Evolutionary conservation across 2,888 invertebrate species (phyloP), one percentile per base, ranked within the genome.

Genomic region (Pristionchus maxplancki): DNA sequence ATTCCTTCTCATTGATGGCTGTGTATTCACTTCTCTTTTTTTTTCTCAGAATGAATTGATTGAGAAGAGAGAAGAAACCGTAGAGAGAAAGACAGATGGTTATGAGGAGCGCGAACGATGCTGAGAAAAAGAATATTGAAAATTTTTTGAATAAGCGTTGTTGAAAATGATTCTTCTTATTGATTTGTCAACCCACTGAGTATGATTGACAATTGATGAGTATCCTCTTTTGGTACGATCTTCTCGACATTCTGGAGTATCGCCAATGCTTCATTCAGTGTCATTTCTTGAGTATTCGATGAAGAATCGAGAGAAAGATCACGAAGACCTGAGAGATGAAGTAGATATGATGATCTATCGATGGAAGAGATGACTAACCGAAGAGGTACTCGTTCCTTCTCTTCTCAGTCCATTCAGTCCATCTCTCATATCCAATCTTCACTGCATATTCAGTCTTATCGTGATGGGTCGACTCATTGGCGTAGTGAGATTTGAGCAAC

Each of bases 361-460:
- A n/a, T n/a, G n/a, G 11, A 40, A 20, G 31, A 24, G 13, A 50
- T 31, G 3, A 28, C 9, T 48, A 48, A 50, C 84, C 84, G 24
- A 84, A 9, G 2, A 84, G 37, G 37, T 58, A 62, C 34, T 62
- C n/a, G 11, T 15, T 34, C 62, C 84, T 84, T 40, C 84, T 53
- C 40, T 24, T 28, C 44, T 84, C 40, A 31, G 50, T 84, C 84
- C 84, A 84, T 44, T 84, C 84, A 24, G 84, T 84, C 84, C 84
- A 84, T 84, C 53, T 58, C 24, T 62, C 62, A 40, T 84, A 84
- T 58, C 84, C 84, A 24, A 58, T 28, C 17, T 28, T 28, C 24
- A 84, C 62, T 34, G 62, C 53, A 62, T 84, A 84, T 28, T 84
- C 84, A 28, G 84, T 84, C 34, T 84, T 84, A 48, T 84, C 84